Evolutionary conservation across 1,140 invertebrate genomes (phyloP), one percentile per base, ranked within the genome.

Genomic region (Ooceraea biroi): DNA sequence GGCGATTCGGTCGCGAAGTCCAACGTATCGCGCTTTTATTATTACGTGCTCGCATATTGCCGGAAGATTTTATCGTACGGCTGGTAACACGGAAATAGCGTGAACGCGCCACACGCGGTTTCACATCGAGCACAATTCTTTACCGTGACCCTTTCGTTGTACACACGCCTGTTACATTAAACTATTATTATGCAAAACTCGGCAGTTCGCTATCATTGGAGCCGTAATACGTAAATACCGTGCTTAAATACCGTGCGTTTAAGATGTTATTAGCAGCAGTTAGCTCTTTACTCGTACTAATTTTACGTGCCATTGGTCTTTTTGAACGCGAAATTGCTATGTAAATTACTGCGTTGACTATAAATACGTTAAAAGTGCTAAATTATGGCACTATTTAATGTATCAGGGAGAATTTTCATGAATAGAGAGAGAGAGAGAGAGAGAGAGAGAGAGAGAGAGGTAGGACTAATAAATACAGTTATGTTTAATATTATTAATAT

Each of bases 181-280:
- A 61, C 22, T 72, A 7, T 69, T 57, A 57, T 72, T 25, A 57
- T 7, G 7, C 27, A 8, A 27, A 55, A 55, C n/a, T 72, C 12
- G 17, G n/a, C 11, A 60, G 46, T 73, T 44, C 17, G 30, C 17
- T 41, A 68, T 44, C 12, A 74, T 61, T 30, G 22, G 46, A 73
- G 58, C 17, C 10, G 48, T 41, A n/a, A n/a, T n/a, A 22, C 12
- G 5, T 22, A 41, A 36, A 69, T 4, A 11, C 11, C 44, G 8
- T 22, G n/a, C 17, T 46, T 74, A 74, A 60, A 19, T 60, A 27
- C 3, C 11, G 11, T 55, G 22, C 19, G 44, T 27, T 48, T 48
- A 36, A 25, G 19, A 41, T 25, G 55, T 57, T 57, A 57, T 72
- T 14, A 3, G 12, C 25, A 50, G 10, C 3, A 72, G 17, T 52